Evolutionary conservation across 2,797 vertebrate species (phyloP).

Genomic region (Dryobates pubescens): DNA sequence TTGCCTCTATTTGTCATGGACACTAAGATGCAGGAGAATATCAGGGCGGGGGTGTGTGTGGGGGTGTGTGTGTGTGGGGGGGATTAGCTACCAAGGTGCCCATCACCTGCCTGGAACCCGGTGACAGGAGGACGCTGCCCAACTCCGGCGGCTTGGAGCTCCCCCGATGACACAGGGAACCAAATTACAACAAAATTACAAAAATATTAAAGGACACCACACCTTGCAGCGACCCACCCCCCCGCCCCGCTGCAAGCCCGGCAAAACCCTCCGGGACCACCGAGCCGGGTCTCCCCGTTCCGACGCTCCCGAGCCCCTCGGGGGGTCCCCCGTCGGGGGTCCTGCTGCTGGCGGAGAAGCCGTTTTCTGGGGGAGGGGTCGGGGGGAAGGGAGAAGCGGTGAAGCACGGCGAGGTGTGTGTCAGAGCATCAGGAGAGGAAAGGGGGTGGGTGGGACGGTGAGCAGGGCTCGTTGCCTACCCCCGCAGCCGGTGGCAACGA

Average conservation of each 20-base stretch:
- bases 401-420: background rate
- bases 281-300: background rate
- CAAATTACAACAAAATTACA: too few species aligned
- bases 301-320: background rate
- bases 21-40: conserved; percentile 4
- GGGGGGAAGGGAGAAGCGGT: too few species aligned
- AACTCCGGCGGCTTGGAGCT: conserved; percentile 76
- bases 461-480: background rate
- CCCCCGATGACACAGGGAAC: conserved; percentile 71
- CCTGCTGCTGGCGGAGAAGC: background rate
- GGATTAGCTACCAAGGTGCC: background rate
- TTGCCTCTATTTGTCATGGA: conserved; percentile 47
- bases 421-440: conserved; percentile 36
- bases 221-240: conserved; percentile 69
- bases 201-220: conserved; percentile 61
- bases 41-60: background rate
- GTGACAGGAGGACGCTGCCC: conserved; percentile 75
- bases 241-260: conserved; percentile 62
- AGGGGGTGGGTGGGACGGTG: conserved; percentile 50
- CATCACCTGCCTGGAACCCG: conserved; percentile 68
- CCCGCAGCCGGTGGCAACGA: background rate
- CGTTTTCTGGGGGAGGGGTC: background rate
- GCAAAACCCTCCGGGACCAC: background rate
- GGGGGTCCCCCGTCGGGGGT: background rate
- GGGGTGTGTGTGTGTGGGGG: too few species aligned